Evolutionary conservation across 1,140 invertebrate species (phyloP).

Genomic region (Pseudachorutes palmiensis): DNA sequence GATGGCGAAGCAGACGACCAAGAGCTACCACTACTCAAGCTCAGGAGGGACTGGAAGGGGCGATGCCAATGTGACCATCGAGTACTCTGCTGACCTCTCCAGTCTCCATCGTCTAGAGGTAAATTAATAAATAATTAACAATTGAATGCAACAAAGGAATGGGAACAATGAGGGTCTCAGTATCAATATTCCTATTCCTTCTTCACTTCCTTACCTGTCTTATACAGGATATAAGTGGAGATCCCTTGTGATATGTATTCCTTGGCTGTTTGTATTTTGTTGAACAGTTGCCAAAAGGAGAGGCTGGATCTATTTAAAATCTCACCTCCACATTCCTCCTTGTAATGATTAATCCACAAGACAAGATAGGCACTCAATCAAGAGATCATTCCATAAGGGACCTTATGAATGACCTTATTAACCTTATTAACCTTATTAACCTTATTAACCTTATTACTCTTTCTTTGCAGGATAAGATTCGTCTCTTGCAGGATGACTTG

Average conservation of each 20-base stretch:
- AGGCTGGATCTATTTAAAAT: conserved; percentile 9
- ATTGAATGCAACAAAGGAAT: neutral
- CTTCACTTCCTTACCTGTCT: neutral
- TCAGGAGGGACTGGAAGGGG: conserved; percentile 59
- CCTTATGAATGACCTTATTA: neutral
- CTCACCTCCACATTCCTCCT: conserved; percentile 3
- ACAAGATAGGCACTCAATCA: too few relatives aligned
- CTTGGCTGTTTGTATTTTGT: too few relatives aligned
- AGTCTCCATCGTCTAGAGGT: conserved; percentile 87
- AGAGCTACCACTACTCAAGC: conserved; percentile 74
- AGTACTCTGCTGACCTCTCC: conserved; percentile 84
- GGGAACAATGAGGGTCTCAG: neutral
- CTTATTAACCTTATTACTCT: conserved; percentile 25
- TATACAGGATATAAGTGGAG: too few relatives aligned
- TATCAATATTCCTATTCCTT: neutral
- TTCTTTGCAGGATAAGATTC: conserved; percentile 85
- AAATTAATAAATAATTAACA: conserved; percentile 40
- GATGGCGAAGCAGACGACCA: conserved; percentile 63
- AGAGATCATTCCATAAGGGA: neutral
- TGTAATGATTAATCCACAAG: too few relatives aligned
- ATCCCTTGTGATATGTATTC: too few relatives aligned
- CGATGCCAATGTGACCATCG: conserved; percentile 80
- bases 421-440: neutral
- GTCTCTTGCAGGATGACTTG: conserved; percentile 92
- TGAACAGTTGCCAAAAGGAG: neutral